These are phyloP conservation scores for Excalfactoria chinensis DNA, from an alignment of 2,113 vertebrate genomes.

Conservation along the genomic window DNA sequence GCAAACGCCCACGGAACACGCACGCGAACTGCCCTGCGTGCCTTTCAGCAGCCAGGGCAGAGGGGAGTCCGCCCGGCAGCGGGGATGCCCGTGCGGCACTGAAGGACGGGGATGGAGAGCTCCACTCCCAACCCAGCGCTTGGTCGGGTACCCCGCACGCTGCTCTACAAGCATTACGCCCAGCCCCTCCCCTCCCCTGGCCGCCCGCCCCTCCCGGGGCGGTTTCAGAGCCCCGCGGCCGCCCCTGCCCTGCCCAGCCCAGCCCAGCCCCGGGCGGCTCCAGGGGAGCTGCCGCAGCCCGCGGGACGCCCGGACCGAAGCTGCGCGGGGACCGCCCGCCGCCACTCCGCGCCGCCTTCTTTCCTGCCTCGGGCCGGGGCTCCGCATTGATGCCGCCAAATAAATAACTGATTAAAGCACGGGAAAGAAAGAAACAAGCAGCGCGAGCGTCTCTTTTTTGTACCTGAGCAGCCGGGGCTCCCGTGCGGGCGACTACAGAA, in stretches of 20 bases:
- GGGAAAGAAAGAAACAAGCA: not conserved
- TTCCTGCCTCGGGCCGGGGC: not conserved
- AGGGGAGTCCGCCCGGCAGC: not conserved
- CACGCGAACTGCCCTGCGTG: not conserved
- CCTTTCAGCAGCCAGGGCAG: not conserved
- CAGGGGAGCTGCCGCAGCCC: too few species aligned
- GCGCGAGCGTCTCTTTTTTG: not conserved
- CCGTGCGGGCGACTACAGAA: not conserved
- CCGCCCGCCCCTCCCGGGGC: not conserved
- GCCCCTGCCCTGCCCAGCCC: too few species aligned
- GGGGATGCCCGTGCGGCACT: too few species aligned
- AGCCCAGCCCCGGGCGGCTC: too few species aligned
- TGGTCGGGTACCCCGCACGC: too few species aligned
- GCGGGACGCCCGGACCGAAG: not conserved
- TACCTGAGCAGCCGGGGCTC: not conserved
- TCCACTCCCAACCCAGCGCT: too few species aligned
- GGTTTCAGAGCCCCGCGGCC: not conserved
- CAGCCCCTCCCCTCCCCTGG: too few species aligned
- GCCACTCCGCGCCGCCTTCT: not conserved
- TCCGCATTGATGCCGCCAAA: not conserved
- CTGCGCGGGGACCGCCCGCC: slow-evolving; percentile 9
- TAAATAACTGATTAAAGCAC: slow-evolving; percentile 3
- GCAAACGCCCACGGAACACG: fast-evolving
- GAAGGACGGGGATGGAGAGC: too few species aligned
- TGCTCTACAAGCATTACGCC: too few species aligned